A percentile compares a stretch with the other conserved stretches of the same genome.
phyloP scores from a whole-genome alignment of 2,888 invertebrate genomes.

The Neoascia interrupta region DNA sequence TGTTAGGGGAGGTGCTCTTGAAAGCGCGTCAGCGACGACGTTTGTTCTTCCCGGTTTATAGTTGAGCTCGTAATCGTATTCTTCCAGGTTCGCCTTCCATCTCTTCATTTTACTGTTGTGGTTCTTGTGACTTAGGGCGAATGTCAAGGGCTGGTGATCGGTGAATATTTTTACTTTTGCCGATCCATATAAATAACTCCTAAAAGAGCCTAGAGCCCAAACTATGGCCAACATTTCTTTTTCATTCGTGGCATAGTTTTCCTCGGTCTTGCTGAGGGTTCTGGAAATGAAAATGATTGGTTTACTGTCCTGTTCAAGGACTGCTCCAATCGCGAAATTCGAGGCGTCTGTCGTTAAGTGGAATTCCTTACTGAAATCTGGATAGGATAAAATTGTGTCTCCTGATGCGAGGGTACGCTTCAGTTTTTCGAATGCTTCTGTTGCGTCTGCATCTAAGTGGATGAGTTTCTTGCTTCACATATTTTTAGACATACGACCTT shows the following conservation, averaged over 20 bases:
- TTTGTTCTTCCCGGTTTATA: conserved; percentile 15
- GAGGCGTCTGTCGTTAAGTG: conserved; percentile 41
- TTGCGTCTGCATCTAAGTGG: not conserved
- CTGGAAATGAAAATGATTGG: conserved; percentile 30
- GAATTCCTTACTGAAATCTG: conserved; percentile 19
- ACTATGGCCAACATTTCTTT: conserved; percentile 24
- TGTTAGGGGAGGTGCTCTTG: not conserved
- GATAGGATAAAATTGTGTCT: conserved; percentile 5
- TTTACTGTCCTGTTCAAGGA: conserved; percentile 14
- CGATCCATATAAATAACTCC: conserved; percentile 25
- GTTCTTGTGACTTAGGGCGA: conserved; percentile 18
- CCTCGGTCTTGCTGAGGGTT: conserved; percentile 20
- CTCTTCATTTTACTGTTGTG: conserved; percentile 24
- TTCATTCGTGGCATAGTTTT: conserved; percentile 26
- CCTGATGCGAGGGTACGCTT: conserved; percentile 16
- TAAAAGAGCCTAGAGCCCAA: conserved; percentile 4
- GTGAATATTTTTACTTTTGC: conserved; percentile 15
- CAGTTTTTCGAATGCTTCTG: conserved; percentile 26
- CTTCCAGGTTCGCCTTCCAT: conserved; percentile 19
- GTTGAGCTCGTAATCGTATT: conserved; percentile 13
- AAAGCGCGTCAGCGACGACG: conserved; percentile 18
- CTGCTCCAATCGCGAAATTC: conserved; percentile 22
- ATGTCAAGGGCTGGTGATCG: conserved; percentile 22
- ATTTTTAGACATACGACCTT: not conserved
- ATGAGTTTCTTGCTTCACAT: conserved; percentile 6